phyloP scores from a whole-genome alignment of 92 coral and sea anemone species.

The Scolanthus callimorphus region DNA sequence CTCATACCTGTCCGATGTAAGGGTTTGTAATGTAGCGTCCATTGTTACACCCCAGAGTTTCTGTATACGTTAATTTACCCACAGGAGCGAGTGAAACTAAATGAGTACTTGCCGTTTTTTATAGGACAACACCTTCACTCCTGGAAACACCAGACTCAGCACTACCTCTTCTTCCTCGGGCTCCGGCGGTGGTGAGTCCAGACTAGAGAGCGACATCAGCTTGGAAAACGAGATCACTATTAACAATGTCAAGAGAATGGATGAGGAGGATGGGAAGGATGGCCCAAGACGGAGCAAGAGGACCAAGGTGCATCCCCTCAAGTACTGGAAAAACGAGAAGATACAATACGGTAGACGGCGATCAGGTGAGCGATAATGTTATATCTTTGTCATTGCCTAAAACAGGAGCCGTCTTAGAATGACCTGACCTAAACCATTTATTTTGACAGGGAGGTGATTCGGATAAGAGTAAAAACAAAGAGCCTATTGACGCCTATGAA shows the following conservation, averaged over 20 bases:
- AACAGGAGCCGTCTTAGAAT: no score
- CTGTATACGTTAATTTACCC: no score
- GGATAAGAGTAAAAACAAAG: neutral
- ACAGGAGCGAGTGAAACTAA: no score
- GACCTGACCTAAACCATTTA: no score
- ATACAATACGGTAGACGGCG: conserved; percentile 83
- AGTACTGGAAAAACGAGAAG: conserved; percentile 92
- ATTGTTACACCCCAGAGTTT: no score
- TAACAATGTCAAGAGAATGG: conserved; percentile 13
- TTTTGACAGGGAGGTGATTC: neutral
- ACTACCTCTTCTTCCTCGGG: conserved; percentile 23
- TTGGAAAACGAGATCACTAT: conserved; percentile 54
- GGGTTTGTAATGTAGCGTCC: no score
- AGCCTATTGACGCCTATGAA: no score
- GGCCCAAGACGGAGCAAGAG: conserved; percentile 69
- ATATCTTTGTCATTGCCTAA: no score
- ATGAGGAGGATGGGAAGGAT: conserved; percentile 6
- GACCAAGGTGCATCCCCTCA: conserved; percentile 69
- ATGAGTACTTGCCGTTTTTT: no score
- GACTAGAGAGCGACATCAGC: conserved; percentile 31
- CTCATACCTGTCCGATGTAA: conserved; percentile 13
- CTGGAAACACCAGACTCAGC: conserved; percentile 21
- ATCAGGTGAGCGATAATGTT: no score
- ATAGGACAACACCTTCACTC: conserved; percentile 42
- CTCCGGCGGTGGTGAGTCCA: conserved; percentile 9